Percentiles rank a stretch among this genome's conserved stretches.
Evolutionary conservation across 1,140 invertebrate genomes (phyloP).

Genomic region (Semibalanus balanoides): DNA sequence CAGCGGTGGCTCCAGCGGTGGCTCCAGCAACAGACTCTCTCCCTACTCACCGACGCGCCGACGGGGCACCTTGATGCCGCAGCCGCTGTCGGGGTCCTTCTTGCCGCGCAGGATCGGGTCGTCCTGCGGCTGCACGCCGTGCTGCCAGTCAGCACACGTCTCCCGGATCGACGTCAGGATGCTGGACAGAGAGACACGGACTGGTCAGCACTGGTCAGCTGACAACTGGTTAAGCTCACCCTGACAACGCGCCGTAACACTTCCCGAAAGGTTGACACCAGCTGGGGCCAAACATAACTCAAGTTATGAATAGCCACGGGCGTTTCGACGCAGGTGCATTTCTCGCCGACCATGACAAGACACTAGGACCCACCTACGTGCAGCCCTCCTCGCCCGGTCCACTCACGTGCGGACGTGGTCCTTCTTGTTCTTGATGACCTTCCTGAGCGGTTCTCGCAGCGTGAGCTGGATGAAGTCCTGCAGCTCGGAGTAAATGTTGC

Average conservation of each 20-base stretch:
- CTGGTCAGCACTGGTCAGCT: too few relatives aligned
- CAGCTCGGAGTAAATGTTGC: constrained; percentile 89
- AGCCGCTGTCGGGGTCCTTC: constrained; percentile 82
- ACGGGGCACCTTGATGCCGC: constrained; percentile 80
- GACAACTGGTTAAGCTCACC: too few relatives aligned
- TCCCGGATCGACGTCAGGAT: constrained; percentile 89
- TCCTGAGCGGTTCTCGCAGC: constrained; percentile 81
- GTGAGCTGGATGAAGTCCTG: constrained; percentile 93
- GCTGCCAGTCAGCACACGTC: constrained; percentile 91
- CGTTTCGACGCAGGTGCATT: too few relatives aligned
- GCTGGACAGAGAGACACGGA: constrained; percentile 38
- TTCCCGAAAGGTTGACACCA: too few relatives aligned
- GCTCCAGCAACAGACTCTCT: too few relatives aligned
- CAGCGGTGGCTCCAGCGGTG: too few relatives aligned
- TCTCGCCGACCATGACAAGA: background rate
- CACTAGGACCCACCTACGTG: background rate
- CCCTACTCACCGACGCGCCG: constrained; percentile 64
- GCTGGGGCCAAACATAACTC: background rate
- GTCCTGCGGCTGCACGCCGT: constrained; percentile 75
- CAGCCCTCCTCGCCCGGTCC: too few relatives aligned
- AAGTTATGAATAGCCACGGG: background rate
- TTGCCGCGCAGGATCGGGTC: constrained; percentile 90
- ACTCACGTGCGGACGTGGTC: constrained; percentile 59
- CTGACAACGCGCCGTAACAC: too few relatives aligned
- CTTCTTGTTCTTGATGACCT: constrained; percentile 96